Percentiles rank a stretch among this genome's conserved stretches.
These are phyloP conservation scores for Aptenodytes patagonicus DNA, from an alignment of 2,113 vertebrate species.

Conservation along the genomic window DNA sequence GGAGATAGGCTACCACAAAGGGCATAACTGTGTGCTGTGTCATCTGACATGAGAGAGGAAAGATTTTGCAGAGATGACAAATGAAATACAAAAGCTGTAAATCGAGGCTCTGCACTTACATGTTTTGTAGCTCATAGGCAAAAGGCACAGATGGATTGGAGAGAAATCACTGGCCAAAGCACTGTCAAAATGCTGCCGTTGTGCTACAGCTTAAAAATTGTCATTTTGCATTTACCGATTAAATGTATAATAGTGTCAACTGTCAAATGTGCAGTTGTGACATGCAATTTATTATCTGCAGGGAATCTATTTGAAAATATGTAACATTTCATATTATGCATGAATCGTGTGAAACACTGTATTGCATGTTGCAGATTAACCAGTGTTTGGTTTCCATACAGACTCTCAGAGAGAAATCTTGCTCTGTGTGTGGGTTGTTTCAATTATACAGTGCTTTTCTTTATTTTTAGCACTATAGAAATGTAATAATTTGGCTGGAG, in stretches of 20 bases:
- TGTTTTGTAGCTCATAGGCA: not conserved
- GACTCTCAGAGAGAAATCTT: not conserved
- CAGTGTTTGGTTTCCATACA: not conserved
- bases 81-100: not conserved
- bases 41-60: not conserved
- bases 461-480: not conserved
- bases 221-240: not conserved
- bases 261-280: not conserved
- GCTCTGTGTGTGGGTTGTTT: not conserved
- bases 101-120: rapidly evolving
- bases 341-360: not conserved
- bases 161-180: not conserved
- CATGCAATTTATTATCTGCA: not conserved
- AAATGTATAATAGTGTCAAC: not conserved
- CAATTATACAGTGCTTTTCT: not conserved
- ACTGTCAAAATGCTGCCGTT: not conserved
- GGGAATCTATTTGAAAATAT: not conserved
- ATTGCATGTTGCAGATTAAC: not conserved
- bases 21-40: rapidly evolving
- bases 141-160: rapidly evolving
- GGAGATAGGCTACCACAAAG: not conserved
- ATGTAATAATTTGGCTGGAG: constrained; percentile 7
- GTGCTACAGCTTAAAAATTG: not conserved
- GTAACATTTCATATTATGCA: not conserved
- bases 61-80: not conserved